These are phyloP conservation scores for Dinocampus coccinellae DNA, from an alignment of 2,888 invertebrate species.

Conservation along the genomic window DNA sequence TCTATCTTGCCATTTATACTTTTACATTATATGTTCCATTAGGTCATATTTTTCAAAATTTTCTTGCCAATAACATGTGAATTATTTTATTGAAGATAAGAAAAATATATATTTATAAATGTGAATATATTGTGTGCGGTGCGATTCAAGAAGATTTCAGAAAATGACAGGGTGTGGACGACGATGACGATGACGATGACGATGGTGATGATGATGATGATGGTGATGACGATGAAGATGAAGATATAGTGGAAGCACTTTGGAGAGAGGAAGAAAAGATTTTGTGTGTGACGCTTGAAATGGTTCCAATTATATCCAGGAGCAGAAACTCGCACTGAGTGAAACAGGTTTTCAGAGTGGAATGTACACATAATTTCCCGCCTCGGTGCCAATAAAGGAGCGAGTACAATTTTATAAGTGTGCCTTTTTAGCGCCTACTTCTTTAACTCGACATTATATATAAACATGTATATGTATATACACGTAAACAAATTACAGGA, in stretches of 20 bases:
- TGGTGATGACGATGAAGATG: constrained; percentile 10
- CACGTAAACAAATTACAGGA: background rate
- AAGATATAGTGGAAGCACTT: background rate
- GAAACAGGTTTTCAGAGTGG: constrained; percentile 63
- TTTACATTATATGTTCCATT: background rate
- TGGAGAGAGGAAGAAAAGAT: constrained; percentile 18
- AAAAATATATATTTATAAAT: background rate
- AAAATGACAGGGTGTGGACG: constrained; percentile 14
- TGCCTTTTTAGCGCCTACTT: constrained; percentile 63
- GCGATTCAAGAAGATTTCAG: background rate
- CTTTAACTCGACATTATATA: constrained; percentile 13
- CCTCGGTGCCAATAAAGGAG: constrained; percentile 62
- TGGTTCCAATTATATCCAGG: constrained; percentile 62
- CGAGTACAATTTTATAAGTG: constrained; percentile 63
- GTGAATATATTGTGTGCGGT: background rate
- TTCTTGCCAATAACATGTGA: constrained; percentile 11
- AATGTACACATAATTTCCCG: constrained; percentile 66
- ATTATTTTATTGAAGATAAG: background rate
- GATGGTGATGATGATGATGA: constrained; percentile 12
- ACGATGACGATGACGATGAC: background rate
- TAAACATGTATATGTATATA: background rate
- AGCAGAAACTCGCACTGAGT: constrained; percentile 53
- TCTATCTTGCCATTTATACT: constrained; percentile 22
- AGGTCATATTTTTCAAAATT: constrained; percentile 2
- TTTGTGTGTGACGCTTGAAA: constrained; percentile 41